phyloP scores from a whole-genome alignment of 2,113 vertebrate species.

The Danio rerio region GRCz12tu NC_133177.1:19418501-19419000 shows the following conservation, averaged over 20 bases:
- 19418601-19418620: constrained; percentile 1
- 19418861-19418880: constrained; percentile 38
- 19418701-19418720: constrained; percentile 1
- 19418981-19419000: background rate
- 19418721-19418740: constrained; percentile 24
- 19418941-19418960: background rate
- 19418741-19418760: constrained; percentile 25
- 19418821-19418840: constrained; percentile 36
- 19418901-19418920: background rate
- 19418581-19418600: constrained; percentile 58
- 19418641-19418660: constrained; percentile 12
- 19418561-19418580: constrained; percentile 70
- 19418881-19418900: constrained; percentile 11
- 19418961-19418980: background rate
- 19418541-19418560: constrained; percentile 77
- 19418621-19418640: constrained; percentile 8
- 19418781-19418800: background rate
- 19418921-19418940: background rate
- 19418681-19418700: constrained; percentile 21
- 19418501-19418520: background rate
- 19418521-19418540: constrained; percentile 77
- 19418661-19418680: constrained; percentile 9
- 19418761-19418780: background rate
- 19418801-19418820: constrained; percentile 22
- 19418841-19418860: constrained; percentile 17